Percentiles rank a stretch among this genome's conserved stretches.
Evolutionary conservation across 2,113 vertebrate species (phyloP).

Genomic region (Oryctolagus cuniculus): DNA sequence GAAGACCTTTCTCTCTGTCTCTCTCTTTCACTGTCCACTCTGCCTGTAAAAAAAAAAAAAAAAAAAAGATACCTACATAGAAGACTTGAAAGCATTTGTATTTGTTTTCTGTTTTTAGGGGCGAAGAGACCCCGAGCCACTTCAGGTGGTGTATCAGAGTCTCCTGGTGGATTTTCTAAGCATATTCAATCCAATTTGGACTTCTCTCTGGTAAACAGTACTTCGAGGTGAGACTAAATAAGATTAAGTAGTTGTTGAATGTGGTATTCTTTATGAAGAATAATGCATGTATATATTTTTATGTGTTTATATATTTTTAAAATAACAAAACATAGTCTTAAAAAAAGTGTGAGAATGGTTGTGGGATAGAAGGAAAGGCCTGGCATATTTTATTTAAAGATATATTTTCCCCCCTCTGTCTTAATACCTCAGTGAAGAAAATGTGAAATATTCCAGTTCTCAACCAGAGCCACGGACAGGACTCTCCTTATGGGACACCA

Average conservation of each 20-base stretch:
- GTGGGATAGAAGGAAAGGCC: slow-evolving; percentile 5
- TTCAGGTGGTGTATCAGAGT: slow-evolving; percentile 84
- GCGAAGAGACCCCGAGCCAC: slow-evolving; percentile 84
- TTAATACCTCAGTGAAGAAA: slow-evolving; percentile 90
- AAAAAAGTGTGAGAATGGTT: background rate
- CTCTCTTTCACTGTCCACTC: too few relatives aligned
- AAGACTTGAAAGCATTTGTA: slow-evolving; percentile 45
- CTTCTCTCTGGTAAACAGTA: slow-evolving; percentile 83
- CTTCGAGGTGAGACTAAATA: slow-evolving; percentile 85
- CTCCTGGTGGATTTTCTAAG: slow-evolving; percentile 88
- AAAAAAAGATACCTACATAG: background rate
- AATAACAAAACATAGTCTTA: background rate
- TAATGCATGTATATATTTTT: background rate
- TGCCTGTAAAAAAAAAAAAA: too few relatives aligned
- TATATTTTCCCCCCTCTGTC: background rate
- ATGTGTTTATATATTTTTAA: too few relatives aligned
- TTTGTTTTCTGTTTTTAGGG: slow-evolving; percentile 78
- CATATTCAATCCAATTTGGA: slow-evolving; percentile 89
- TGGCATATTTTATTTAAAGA: slow-evolving; percentile 58
- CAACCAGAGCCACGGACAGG: slow-evolving; percentile 94
- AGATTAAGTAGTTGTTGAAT: slow-evolving; percentile 11
- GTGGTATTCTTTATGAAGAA: background rate
- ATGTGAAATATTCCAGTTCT: slow-evolving; percentile 93
- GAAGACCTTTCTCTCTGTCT: too few relatives aligned
- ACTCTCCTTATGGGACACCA: slow-evolving; percentile 89